Base-by-base conservation (phyloP, 2,113 vertebrate species). In the Tragelaphus buxtoni region DNA sequence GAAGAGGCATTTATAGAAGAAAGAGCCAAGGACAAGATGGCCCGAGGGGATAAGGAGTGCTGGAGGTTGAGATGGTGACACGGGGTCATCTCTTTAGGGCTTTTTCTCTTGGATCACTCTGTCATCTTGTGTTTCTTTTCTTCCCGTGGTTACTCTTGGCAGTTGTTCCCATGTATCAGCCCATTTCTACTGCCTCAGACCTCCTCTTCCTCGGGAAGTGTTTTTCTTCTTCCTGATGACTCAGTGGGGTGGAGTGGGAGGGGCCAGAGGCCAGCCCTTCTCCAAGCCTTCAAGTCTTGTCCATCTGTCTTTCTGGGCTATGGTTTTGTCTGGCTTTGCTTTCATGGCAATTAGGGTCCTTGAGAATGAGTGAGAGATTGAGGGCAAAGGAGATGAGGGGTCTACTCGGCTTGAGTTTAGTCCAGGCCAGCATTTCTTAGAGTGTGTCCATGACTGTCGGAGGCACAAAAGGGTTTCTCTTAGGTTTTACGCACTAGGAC, bases 1-100 rank as follows among this genome's bases (percentile, higher is more conserved):
- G 39, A 80, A 76, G 24, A 79, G 4, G 9, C 22, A 35, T 20
- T 10, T 4, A 5, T 45, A 0, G 2, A 24, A n/a, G 42, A 49
- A 32, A 9, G 47, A 18, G 14, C 39, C 26, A 13, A 51, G 24
- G 18, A 10, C 14, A 5, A 13, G 16, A 12, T 1, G n/a, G 47
- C 18, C 32, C 6, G 7, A 81, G n/a, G 4, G 35, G 51, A 35
- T 14, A 80, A n/a, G 32, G 51, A 35, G 51, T 1, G 4, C 49
- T 45, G 2, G 32, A 61, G 53, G 28, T 20, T 28, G 24, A 53
- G 35, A 3, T 8, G 26, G 30, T 14, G 2, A 4, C 49, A 2
- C 4, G 0, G 45, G 24, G 3, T n/a, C 5, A 12, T 24, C 61
- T 77, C 35, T 39, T 49, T 3, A 0, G 10, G 20, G 16, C 2